Conservation (phyloP, 1,140 invertebrate genomes). For the Drosophila subobscura region DNA sequence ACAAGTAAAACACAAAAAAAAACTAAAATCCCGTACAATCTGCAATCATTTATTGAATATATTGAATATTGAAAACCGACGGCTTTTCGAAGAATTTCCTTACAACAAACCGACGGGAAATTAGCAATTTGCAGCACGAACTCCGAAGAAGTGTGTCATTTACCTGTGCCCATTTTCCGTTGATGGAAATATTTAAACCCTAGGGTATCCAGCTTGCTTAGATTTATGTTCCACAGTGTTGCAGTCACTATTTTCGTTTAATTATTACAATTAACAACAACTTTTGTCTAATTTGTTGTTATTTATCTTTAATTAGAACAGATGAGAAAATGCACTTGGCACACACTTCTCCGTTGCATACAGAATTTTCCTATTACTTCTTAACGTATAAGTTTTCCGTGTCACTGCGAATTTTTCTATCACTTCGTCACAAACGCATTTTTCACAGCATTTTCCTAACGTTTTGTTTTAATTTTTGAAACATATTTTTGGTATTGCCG, state of each 20-base stretch:
- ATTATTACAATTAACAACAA: neutral
- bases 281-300: neutral
- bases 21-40: too few species aligned
- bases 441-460: neutral
- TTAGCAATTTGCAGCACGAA: neutral
- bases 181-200: constrained; percentile 83
- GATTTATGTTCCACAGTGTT: constrained; percentile 33
- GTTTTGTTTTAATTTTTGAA: neutral
- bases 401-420: neutral
- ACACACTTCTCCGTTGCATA: neutral
- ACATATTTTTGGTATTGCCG: constrained; percentile 37
- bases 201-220: constrained; percentile 81
- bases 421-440: constrained; percentile 4
- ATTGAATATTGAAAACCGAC: too few species aligned
- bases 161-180: constrained; percentile 84
- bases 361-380: neutral
- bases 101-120: constrained; percentile 18
- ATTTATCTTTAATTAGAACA: neutral
- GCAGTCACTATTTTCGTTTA: constrained; percentile 14
- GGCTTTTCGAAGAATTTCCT: neutral
- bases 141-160: neutral
- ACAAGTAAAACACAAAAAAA: too few species aligned
- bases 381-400: neutral
- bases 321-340: too few species aligned
- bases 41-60: too few species aligned